Evolutionary conservation across 1,140 invertebrate genomes (phyloP).

Genomic region (Drosophila miranda): DNA sequence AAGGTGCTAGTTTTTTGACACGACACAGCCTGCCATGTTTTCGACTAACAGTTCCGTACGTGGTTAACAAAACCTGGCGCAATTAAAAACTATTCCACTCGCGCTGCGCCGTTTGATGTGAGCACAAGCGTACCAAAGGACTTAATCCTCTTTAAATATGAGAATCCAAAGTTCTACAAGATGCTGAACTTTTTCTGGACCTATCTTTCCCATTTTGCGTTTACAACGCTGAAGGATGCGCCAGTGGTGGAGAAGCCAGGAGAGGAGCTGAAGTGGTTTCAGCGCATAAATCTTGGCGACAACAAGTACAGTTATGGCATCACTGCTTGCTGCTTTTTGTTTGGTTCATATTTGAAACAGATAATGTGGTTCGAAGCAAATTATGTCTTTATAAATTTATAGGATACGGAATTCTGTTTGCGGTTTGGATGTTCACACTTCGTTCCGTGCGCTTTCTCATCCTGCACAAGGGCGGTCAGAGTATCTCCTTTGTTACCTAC

Average conservation of each 20-base stretch:
- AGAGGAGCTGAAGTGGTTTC: constrained; percentile 85
- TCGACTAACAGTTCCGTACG: constrained; percentile 16
- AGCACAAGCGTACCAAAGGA: constrained; percentile 88
- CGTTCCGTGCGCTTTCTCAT: constrained; percentile 87
- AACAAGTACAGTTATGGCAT: constrained; percentile 88
- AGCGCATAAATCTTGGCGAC: constrained; percentile 88
- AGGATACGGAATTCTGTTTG: constrained; percentile 87
- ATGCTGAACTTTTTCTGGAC: constrained; percentile 88
- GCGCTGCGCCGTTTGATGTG: constrained; percentile 82
- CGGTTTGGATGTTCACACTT: constrained; percentile 87
- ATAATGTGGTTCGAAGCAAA: neutral
- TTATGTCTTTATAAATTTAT: constrained; percentile 59
- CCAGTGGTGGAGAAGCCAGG: constrained; percentile 81
- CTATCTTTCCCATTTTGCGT: constrained; percentile 87
- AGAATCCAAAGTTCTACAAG: constrained; percentile 87
- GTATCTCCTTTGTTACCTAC: constrained; percentile 88
- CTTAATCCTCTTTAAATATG: constrained; percentile 88
- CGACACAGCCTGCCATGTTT: constrained; percentile 33
- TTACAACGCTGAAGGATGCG: constrained; percentile 85
- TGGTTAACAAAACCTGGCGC: constrained; percentile 28
- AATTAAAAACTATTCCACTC: constrained; percentile 33
- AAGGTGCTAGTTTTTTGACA: constrained; percentile 45
- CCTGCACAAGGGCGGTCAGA: constrained; percentile 87
- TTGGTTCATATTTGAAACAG: constrained; percentile 84
- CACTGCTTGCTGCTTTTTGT: constrained; percentile 84